Conservation (phyloP, 2,888 invertebrate genomes). For the Lepidocyrtinus sp. region DNA sequence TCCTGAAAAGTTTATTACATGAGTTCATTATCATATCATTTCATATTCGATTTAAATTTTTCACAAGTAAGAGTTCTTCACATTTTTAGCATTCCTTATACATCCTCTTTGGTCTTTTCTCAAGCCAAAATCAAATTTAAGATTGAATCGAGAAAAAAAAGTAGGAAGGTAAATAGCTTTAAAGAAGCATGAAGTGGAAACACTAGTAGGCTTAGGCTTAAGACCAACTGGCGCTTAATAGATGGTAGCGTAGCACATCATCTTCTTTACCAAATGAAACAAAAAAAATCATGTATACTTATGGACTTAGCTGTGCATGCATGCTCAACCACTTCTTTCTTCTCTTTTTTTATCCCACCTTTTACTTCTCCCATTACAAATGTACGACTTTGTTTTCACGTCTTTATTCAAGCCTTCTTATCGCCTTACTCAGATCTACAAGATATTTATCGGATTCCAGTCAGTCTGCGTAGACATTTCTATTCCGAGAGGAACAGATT, state of each 20-base stretch:
- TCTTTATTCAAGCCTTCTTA: constrained; percentile 44
- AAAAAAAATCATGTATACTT: background rate
- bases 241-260: background rate
- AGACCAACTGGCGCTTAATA: constrained; percentile 5
- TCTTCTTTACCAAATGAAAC: constrained; percentile 16
- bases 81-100: no score
- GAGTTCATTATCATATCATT: constrained; percentile 3
- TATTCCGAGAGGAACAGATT: constrained; percentile 21
- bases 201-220: background rate
- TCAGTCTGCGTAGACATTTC: constrained; percentile 36
- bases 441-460: constrained; percentile 52
- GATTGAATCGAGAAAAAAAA: no score
- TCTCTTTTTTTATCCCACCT: constrained; percentile 16
- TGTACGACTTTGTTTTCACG: constrained; percentile 25
- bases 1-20: background rate
- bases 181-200: background rate
- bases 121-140: no score
- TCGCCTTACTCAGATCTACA: constrained; percentile 39
- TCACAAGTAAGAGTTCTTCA: no score
- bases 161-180: no score
- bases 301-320: constrained; percentile 18
- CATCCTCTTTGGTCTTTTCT: no score
- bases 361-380: constrained; percentile 21
- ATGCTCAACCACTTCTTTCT: constrained; percentile 5
- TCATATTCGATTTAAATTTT: no score